Conservation (phyloP, 2,797 vertebrate species). For the Coreius guichenoti region DNA sequence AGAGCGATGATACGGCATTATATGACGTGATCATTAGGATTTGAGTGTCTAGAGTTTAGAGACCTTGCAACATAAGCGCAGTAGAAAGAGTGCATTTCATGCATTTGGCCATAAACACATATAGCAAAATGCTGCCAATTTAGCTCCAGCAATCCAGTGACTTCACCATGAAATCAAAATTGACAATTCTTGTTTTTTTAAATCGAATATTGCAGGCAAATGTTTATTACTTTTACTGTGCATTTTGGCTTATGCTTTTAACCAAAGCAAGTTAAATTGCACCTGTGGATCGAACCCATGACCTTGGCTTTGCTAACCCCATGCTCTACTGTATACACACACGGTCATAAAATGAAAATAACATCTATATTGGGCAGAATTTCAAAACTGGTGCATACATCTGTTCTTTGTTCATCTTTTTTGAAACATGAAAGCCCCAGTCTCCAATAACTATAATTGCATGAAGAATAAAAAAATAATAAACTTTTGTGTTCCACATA, state of each 20-base stretch:
- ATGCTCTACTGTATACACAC: not conserved
- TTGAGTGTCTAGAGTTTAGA: conserved; percentile 22
- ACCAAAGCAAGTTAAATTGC: not conserved
- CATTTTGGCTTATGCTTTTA: not conserved
- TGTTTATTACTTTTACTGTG: not conserved
- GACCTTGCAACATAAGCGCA: conserved; percentile 19
- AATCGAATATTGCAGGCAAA: not conserved
- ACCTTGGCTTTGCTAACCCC: not conserved
- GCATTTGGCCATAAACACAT: not conserved
- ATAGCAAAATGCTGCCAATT: not conserved
- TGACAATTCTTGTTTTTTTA: not conserved
- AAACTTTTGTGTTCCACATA: not conserved
- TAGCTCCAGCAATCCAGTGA: not conserved
- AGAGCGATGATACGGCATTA: not conserved
- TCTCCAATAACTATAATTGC: not conserved
- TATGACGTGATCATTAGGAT: conserved; percentile 25
- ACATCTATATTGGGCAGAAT: not conserved
- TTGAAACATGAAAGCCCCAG: not conserved
- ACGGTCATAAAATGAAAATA: not conserved
- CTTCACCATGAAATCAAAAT: not conserved
- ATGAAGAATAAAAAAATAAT: not conserved
- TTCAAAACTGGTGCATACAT: not conserved
- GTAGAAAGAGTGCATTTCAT: not conserved
- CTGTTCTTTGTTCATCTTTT: not conserved
- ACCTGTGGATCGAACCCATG: not conserved